phyloP scores from a whole-genome alignment of 2,113 vertebrate genomes.

The Leucosticte australis region DNA sequence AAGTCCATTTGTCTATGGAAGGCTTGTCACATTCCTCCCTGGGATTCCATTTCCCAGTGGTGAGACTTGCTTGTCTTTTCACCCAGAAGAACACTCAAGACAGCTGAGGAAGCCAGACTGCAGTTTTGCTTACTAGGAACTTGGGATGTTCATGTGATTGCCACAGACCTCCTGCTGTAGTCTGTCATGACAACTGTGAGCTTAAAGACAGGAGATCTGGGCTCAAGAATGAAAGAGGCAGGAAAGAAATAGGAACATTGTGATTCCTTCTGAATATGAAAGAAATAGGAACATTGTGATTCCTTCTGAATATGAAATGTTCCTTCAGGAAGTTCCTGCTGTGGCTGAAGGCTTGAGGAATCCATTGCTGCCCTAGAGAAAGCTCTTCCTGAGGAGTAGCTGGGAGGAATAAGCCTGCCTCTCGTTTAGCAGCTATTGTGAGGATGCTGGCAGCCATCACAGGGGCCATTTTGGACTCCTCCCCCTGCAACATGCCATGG shows the following conservation, averaged over 20 bases:
- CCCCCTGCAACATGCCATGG: constrained; percentile 9
- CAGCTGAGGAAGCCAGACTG: not conserved
- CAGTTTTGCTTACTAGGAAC: not conserved
- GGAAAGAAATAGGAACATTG: not conserved
- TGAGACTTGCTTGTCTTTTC: not conserved
- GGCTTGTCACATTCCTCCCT: not conserved
- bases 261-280: not conserved
- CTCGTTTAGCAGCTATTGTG: not conserved
- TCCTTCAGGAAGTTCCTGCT: not conserved
- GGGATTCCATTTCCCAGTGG: not conserved
- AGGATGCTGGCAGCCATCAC: not conserved
- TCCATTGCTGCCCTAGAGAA: not conserved
- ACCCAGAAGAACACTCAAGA: not conserved
- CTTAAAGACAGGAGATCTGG: not conserved
- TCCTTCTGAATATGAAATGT: not conserved
- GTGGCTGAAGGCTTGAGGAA: not conserved
- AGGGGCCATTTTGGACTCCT: constrained; percentile 43
- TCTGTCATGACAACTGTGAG: not conserved
- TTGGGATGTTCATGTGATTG: not conserved
- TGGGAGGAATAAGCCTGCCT: not conserved
- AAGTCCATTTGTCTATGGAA: not conserved
- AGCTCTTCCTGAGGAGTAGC: not conserved
- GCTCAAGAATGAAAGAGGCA: not conserved
- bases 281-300: not conserved
- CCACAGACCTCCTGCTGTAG: not conserved